These are phyloP conservation scores for Stenchaetothrips biformis DNA, from an alignment of 2,888 invertebrate species.

Conservation along the genomic window DNA sequence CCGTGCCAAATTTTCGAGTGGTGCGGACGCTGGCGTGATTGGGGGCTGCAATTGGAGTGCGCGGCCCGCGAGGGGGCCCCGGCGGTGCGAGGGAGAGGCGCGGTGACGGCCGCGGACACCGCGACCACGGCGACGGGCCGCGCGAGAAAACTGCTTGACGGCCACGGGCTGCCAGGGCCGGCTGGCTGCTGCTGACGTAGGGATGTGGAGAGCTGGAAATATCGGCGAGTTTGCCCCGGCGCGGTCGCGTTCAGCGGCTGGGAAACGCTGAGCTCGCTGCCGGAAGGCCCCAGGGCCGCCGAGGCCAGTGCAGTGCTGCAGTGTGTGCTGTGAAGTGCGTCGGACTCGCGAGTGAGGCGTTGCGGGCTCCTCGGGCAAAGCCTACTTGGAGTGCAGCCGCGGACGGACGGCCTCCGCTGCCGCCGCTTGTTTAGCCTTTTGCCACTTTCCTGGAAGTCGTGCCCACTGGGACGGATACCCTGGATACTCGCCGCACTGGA, in stretches of 20 bases:
- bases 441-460: not conserved
- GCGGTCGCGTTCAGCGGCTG: too few relatives aligned
- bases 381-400: not conserved
- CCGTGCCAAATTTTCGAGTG: not conserved
- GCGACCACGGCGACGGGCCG: too few relatives aligned
- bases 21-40: not conserved
- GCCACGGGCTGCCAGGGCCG: too few relatives aligned
- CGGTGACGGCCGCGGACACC: too few relatives aligned
- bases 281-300: not conserved
- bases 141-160: too few relatives aligned
- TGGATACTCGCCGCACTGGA: not conserved
- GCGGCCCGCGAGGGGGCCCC: too few relatives aligned
- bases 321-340: not conserved
- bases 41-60: too few relatives aligned
- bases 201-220: not conserved
- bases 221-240: not conserved
- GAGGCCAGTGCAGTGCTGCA: not conserved
- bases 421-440: not conserved
- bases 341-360: not conserved
- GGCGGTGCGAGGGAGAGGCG: too few relatives aligned
- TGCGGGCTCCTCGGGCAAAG: not conserved
- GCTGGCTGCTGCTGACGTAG: conserved; percentile 8
- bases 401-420: not conserved
- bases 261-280: not conserved
- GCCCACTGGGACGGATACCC: not conserved